Conservation (phyloP, 1,140 invertebrate species). For the Camponotus vicinus region DNA sequence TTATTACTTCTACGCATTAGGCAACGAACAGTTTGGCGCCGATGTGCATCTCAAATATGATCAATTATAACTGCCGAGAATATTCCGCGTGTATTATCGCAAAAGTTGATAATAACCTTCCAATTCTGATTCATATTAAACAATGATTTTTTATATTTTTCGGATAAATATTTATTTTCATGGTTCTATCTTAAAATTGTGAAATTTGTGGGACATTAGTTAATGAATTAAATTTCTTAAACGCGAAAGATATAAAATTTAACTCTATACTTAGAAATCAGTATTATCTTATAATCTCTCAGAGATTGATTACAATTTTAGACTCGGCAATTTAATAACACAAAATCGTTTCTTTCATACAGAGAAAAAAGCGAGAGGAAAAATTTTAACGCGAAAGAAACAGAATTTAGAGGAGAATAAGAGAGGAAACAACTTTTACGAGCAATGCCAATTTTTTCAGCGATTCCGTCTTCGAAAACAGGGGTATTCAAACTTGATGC, state of each 20-base stretch:
- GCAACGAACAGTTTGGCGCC: background rate
- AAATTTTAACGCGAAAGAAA: background rate
- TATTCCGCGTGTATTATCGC: background rate
- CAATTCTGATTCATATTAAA: background rate
- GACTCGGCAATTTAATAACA: background rate
- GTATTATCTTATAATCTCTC: background rate
- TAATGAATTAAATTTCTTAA: background rate
- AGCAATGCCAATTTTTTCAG: slow-evolving; percentile 39
- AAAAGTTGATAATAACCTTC: background rate
- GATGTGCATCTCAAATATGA: background rate
- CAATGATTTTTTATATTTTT: background rate
- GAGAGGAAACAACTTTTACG: slow-evolving; percentile 27
- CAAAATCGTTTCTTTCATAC: slow-evolving; percentile 18
- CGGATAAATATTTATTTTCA: slow-evolving; percentile 4
- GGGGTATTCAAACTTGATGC: background rate
- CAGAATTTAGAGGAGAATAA: background rate
- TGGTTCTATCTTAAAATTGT: background rate
- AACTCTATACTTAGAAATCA: slow-evolving; percentile 1
- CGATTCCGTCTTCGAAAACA: slow-evolving; percentile 62
- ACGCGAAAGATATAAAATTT: background rate
- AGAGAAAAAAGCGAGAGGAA: background rate
- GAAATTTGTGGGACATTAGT: background rate
- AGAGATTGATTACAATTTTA: slow-evolving; percentile 27
- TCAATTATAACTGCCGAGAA: slow-evolving; percentile 10
- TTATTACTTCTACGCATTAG: background rate